Evolutionary conservation across 2,113 vertebrate species (phyloP).

Genomic region (Anhinga anhinga): DNA sequence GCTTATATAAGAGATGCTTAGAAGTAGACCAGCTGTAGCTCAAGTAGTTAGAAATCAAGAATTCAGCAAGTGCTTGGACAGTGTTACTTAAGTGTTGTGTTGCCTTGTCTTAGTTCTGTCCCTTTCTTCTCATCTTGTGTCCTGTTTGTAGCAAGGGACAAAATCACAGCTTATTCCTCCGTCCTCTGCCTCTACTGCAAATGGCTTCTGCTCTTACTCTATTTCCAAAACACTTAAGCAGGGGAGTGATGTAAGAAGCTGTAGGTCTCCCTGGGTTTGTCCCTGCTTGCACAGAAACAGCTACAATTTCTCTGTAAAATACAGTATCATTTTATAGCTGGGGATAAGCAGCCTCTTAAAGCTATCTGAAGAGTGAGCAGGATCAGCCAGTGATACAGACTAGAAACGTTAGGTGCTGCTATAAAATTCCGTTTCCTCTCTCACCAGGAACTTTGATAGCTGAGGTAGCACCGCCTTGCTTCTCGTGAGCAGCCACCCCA

Average conservation of each 20-base stretch:
- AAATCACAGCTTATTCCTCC: neutral
- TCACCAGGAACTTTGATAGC: neutral
- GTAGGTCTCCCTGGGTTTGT: neutral
- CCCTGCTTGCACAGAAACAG: neutral
- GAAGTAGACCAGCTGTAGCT: neutral
- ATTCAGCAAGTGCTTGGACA: neutral
- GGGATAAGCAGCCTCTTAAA: neutral
- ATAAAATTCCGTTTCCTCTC: neutral
- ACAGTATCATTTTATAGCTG: neutral
- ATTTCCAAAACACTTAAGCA: neutral
- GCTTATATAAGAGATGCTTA: neutral
- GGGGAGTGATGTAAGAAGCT: neutral
- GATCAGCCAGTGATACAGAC: neutral
- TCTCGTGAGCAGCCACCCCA: neutral
- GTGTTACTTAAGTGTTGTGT: neutral
- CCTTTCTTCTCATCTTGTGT: neutral
- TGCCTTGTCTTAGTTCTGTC: neutral
- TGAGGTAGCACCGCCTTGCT: neutral
- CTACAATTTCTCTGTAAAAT: neutral
- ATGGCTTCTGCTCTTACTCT: neutral
- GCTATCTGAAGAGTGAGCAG: neutral
- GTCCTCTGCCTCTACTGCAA: neutral
- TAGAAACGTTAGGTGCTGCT: neutral
- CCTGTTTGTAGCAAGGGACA: neutral
- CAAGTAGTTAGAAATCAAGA: neutral